Percentiles rank a stretch among this genome's conserved stretches.
phyloP scores from a whole-genome alignment of 2,113 vertebrate species.

The Peromyscus californicus region DNA sequence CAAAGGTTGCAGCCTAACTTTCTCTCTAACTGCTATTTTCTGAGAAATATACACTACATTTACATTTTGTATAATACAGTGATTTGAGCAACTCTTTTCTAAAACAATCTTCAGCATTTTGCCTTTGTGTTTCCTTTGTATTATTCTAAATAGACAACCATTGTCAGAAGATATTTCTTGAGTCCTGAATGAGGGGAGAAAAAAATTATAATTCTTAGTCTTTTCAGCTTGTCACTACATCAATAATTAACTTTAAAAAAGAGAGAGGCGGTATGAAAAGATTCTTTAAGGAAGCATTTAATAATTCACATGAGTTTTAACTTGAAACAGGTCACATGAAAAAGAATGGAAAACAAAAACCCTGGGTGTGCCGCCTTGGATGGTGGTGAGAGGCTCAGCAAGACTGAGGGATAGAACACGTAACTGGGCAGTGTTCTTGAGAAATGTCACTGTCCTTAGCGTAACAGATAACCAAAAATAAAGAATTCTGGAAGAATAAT shows the following conservation, averaged over 20 bases:
- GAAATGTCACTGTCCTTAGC: conserved; percentile 58
- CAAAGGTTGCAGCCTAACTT: conserved; percentile 84
- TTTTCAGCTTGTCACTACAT: conserved; percentile 86
- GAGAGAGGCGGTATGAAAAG: conserved; percentile 83
- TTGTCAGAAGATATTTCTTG: conserved; percentile 83
- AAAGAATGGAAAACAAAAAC: conserved; percentile 85
- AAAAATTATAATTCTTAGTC: conserved; percentile 80
- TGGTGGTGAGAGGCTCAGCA: conserved; percentile 58
- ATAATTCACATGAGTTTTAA: conserved; percentile 89
- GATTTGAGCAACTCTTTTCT: conserved; percentile 81
- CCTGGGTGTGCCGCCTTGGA: conserved; percentile 51
- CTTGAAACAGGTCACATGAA: conserved; percentile 86
- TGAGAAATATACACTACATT: conserved; percentile 81
- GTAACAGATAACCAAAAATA: conserved; percentile 53
- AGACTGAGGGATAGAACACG: conserved; percentile 50
- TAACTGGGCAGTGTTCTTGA: conserved; percentile 53
- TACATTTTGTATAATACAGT: conserved; percentile 79
- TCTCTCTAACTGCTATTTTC: conserved; percentile 84
- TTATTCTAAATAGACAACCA: conserved; percentile 83
- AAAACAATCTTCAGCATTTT: conserved; percentile 78
- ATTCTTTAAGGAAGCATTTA: conserved; percentile 88
- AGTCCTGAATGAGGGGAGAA: conserved; percentile 73
- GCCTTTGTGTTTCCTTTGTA: conserved; percentile 82
- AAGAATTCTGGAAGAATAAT: conserved; percentile 58
- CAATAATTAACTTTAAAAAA: conserved; percentile 86